Base-by-base conservation (phyloP, 2,113 vertebrate genomes). In the Burhinus oedicnemus region DNA sequence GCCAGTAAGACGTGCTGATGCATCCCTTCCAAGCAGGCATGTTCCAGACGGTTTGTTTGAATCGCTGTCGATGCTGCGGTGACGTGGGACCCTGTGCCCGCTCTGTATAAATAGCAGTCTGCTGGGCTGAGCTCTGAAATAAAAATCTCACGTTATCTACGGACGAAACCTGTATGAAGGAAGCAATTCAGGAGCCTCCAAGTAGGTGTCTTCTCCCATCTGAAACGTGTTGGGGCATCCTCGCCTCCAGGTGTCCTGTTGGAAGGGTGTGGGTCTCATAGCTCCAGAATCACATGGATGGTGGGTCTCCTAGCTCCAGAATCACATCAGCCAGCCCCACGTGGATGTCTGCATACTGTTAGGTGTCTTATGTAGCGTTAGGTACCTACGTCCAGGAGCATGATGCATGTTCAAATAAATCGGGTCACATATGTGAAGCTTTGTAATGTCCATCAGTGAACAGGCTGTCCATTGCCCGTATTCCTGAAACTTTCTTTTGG, bases 1-100 rank as follows among this genome's bases (percentile, higher is more conserved):
- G 38, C 5, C 45, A 54, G 23, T 23, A 47, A 55, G 57, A 15
- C 30, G 19, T 16, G 25, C 40, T 64, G 27, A 29, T 11, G 8
- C 36, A 38, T 26, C 38, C 34, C 54, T 79, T 45, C 32, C 34
- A 14, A 54, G 45, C 38, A 61, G 32, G 27, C 16, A 14, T 2
- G 9, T 25, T 78, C 44, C 74, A n/a, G 32, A 54, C 9, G 57
- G 36, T 52, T 44, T 38, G 8, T 54, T 19, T n/a, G 34, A 80
- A 71, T 45, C 1, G 0, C 29, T 55, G 32, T 18, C 2, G 4
- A 34, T 1, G 11, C 30, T 34, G 11, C 0, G 6, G 40, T 71
- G 66, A 38, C 23, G 29, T 0, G 1, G 57, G 29, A 34, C 23
- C 15, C 47, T 12, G 29, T 34, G 40, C 34, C 55, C 34, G 27